Evolutionary conservation across 2,113 vertebrate genomes (phyloP).

Genomic region (Gadus macrocephalus): DNA sequence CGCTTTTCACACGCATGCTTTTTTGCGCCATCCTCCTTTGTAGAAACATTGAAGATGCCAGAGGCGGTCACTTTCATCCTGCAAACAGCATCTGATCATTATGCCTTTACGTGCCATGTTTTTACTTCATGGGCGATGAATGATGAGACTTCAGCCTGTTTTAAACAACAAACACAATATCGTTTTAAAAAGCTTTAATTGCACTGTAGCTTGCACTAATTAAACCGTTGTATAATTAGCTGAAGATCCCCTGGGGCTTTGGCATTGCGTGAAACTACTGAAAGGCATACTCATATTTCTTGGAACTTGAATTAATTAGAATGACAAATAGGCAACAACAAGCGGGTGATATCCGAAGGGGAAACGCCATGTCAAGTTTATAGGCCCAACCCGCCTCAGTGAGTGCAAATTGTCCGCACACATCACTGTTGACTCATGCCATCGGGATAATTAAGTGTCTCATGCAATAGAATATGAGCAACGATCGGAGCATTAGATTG

Average conservation of each 20-base stretch:
- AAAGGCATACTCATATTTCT: conserved; percentile 46
- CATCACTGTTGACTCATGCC: conserved; percentile 24
- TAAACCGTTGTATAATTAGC: conserved; percentile 62
- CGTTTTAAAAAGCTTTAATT: conserved; percentile 56
- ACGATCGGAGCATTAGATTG: not conserved
- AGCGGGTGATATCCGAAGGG: conserved; percentile 1
- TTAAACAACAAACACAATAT: conserved; percentile 29
- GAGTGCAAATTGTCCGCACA: conserved; percentile 12
- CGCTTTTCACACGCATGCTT: not conserved
- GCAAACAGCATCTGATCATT: conserved; percentile 25
- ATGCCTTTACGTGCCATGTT: conserved; percentile 7
- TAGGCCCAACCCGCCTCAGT: conserved; percentile 15
- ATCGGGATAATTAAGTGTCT: conserved; percentile 30
- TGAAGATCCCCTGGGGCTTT: conserved; percentile 38
- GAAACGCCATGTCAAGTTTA: conserved; percentile 9
- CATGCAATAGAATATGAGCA: conserved; percentile 5
- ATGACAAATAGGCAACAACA: conserved; percentile 17
- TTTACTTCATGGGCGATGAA: conserved; percentile 27
- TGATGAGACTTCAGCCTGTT: conserved; percentile 29
- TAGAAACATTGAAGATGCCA: conserved; percentile 4
- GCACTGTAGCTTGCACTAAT: conserved; percentile 56
- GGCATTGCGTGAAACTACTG: conserved; percentile 58
- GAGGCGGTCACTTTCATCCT: conserved; percentile 32
- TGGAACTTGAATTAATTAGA: conserved; percentile 58
- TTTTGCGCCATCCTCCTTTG: not conserved